Percentiles rank a stretch among this genome's conserved stretches.
Conservation (phyloP, 2,888 invertebrate species). For the Ptilodon capucinus region DNA sequence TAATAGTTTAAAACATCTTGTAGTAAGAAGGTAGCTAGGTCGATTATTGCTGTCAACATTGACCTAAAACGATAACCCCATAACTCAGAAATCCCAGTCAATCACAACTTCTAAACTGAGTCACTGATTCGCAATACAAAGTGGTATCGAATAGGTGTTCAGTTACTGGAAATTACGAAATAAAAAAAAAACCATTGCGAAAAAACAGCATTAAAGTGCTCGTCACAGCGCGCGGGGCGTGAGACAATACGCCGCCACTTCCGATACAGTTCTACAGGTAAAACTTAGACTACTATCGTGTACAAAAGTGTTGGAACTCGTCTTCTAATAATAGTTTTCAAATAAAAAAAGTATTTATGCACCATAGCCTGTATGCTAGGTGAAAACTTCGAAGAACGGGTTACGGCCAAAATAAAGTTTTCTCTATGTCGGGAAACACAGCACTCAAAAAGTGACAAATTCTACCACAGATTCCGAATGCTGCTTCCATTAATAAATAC, state of each 20-base stretch:
- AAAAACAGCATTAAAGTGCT: background rate
- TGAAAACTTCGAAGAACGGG: too few species aligned
- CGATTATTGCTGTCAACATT: too few species aligned
- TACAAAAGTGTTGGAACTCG: background rate
- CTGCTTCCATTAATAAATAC: too few species aligned
- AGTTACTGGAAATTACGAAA: constrained; percentile 4
- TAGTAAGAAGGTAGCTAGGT: too few species aligned
- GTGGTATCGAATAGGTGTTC: background rate
- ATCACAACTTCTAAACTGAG: background rate
- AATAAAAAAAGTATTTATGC: too few species aligned
- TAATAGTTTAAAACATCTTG: too few species aligned
- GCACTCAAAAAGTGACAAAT: too few species aligned
- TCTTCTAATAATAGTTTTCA: too few species aligned
- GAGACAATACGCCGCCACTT: background rate
- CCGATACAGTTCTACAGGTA: background rate
- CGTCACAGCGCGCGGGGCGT: background rate
- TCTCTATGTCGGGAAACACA: too few species aligned
- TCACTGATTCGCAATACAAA: background rate
- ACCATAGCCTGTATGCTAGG: too few species aligned
- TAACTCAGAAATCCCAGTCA: background rate
- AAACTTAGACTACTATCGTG: background rate
- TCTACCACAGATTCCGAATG: too few species aligned
- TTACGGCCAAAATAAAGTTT: too few species aligned
- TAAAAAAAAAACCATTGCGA: background rate
- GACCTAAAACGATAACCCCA: background rate